These are phyloP conservation scores for Pseudachorutes palmiensis DNA, from an alignment of 1,140 invertebrate genomes.

Conservation along the genomic window DNA sequence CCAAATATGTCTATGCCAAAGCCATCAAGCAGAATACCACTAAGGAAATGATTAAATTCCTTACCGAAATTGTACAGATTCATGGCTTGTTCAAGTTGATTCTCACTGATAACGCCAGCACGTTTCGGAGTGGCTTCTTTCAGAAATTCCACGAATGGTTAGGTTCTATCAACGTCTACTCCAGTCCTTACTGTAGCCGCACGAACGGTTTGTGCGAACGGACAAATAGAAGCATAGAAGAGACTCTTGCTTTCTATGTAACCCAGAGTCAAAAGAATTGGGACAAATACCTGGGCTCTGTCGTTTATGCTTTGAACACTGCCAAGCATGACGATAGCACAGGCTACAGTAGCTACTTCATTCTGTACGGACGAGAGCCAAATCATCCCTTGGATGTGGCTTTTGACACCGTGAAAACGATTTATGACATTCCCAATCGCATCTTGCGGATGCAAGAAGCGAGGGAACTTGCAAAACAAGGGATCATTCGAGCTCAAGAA, in stretches of 20 bases:
- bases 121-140: constrained; percentile 18
- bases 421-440: not conserved
- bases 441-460: not conserved
- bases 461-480: not conserved
- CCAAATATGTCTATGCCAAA: constrained; percentile 39
- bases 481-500: not conserved
- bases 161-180: constrained; percentile 17
- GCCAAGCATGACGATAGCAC: not conserved
- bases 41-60: not conserved
- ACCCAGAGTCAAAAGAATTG: not conserved
- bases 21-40: constrained; percentile 22
- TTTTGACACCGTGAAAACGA: not conserved
- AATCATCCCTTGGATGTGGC: not conserved
- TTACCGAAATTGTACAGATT: not conserved
- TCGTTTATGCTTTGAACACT: not conserved
- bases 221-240: constrained; percentile 31
- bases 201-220: constrained; percentile 37
- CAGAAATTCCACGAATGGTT: constrained; percentile 10
- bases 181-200: constrained; percentile 27
- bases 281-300: not conserved
- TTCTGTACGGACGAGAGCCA: not conserved
- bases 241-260: constrained; percentile 19
- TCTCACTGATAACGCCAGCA: constrained; percentile 36
- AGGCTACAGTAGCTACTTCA: not conserved
- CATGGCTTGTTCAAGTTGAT: constrained; percentile 29